Evolutionary conservation across 2,888 invertebrate genomes (phyloP).

Genomic region (Cecidostiba fungosa): DNA sequence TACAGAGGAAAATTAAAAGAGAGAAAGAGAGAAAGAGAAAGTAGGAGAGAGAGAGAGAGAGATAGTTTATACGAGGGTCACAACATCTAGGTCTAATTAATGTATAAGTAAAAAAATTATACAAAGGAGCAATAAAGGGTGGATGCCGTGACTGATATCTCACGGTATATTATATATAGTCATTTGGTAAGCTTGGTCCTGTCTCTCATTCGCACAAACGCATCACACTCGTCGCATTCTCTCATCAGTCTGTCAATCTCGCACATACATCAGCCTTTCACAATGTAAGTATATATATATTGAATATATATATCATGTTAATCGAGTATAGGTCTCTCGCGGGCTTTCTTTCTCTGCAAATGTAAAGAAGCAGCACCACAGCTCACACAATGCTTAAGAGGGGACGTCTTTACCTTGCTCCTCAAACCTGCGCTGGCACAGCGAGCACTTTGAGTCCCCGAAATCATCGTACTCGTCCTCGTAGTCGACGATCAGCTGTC

Average conservation of each 20-base stretch:
- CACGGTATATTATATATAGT: conserved; percentile 13
- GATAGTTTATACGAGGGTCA: neutral
- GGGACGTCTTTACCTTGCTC: conserved; percentile 85
- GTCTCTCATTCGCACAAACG: conserved; percentile 69
- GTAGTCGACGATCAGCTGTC: conserved; percentile 85
- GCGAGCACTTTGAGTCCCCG: conserved; percentile 85
- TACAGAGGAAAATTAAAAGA: neutral
- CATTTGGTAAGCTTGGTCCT: conserved; percentile 77
- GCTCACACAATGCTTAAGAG: conserved; percentile 53
- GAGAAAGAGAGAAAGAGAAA: neutral
- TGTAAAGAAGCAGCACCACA: conserved; percentile 28
- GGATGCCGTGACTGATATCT: conserved; percentile 24
- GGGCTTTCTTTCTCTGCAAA: conserved; percentile 4
- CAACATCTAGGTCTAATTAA: conserved; percentile 9
- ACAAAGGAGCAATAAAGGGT: neutral
- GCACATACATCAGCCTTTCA: neutral
- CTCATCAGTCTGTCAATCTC: neutral
- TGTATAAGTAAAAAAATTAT: neutral
- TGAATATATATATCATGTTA: no score
- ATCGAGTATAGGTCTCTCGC: neutral
- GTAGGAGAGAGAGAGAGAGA: neutral
- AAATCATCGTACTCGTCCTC: conserved; percentile 81
- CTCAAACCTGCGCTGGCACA: conserved; percentile 90
- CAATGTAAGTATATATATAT: neutral
- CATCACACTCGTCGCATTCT: neutral